A percentile compares a stretch with the other conserved stretches of the same genome.
Conservation (phyloP, 2,888 invertebrate species). For the Panopea generosa region DNA sequence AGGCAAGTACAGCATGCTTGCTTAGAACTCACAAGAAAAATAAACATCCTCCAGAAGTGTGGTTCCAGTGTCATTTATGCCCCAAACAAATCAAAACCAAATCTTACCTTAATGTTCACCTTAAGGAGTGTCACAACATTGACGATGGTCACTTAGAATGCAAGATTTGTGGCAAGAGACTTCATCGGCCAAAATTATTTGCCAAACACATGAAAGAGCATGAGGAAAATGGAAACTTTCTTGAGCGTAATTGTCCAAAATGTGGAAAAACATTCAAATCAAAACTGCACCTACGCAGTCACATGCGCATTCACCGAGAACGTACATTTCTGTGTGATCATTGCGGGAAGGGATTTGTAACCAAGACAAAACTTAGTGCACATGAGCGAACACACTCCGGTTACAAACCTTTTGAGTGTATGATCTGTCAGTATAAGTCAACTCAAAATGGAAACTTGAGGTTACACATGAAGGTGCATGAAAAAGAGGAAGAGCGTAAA, state of each 20-base stretch:
- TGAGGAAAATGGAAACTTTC: neutral
- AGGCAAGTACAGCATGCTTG: constrained; percentile 25
- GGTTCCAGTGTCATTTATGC: constrained; percentile 37
- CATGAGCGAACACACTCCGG: constrained; percentile 34
- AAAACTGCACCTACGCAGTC: constrained; percentile 16
- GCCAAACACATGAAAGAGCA: constrained; percentile 27
- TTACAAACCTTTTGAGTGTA: constrained; percentile 28
- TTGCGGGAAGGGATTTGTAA: constrained; percentile 42
- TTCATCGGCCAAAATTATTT: constrained; percentile 9
- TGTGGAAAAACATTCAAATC: constrained; percentile 29
- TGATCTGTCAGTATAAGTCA: constrained; percentile 27
- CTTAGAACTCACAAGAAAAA: constrained; percentile 27
- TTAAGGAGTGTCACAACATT: constrained; percentile 28
- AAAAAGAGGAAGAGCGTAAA: constrained; percentile 17
- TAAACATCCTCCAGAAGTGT: constrained; percentile 15
- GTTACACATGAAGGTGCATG: constrained; percentile 44
- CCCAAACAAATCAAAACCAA: constrained; percentile 32
- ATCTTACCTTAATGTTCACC: constrained; percentile 43
- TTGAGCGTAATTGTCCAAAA: constrained; percentile 5
- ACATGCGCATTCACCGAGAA: constrained; percentile 21
- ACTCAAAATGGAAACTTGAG: constrained; percentile 28
- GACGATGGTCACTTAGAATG: constrained; percentile 38
- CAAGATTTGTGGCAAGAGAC: constrained; percentile 27
- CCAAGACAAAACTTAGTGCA: constrained; percentile 20
- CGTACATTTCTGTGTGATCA: constrained; percentile 22